phyloP scores from a whole-genome alignment of 2,797 vertebrate species.

The Loriculus beryllinus region DNA sequence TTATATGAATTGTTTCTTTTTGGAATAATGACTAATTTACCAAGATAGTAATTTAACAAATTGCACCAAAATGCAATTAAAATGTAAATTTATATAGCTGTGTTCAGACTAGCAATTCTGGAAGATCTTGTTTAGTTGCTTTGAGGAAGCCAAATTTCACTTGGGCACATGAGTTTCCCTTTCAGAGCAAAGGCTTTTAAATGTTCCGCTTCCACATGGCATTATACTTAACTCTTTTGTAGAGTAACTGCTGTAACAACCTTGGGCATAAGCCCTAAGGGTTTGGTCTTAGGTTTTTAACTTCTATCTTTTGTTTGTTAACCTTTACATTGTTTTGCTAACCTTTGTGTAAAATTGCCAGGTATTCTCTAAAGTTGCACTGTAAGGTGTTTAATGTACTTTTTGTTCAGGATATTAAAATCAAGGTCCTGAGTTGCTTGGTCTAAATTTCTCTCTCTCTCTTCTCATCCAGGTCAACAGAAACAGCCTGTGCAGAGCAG shows the following conservation, averaged over 20 bases:
- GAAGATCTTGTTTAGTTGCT: not conserved
- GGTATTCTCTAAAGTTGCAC: not conserved
- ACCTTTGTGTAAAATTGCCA: not conserved
- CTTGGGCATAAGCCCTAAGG: not conserved
- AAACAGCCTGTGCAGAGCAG: conserved; percentile 14
- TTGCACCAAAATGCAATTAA: not conserved
- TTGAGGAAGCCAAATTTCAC: not conserved
- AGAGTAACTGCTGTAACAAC: not conserved
- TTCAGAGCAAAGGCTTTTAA: not conserved
- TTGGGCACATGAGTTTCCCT: not conserved
- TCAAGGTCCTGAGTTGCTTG: not conserved
- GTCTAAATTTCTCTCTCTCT: conserved; percentile 5
- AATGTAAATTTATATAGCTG: not conserved
- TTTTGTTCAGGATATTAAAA: not conserved
- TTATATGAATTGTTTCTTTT: not conserved
- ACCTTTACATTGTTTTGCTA: not conserved
- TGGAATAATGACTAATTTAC: not conserved
- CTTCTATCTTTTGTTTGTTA: not conserved
- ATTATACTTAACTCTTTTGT: not conserved
- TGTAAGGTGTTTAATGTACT: not conserved
- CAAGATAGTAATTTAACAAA: not conserved
- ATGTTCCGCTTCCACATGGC: not conserved
- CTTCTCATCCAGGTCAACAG: conserved; percentile 43
- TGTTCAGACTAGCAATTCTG: not conserved
- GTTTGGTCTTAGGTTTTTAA: not conserved